phyloP scores from a whole-genome alignment of 2,113 vertebrate species.

The Regulus satrapa region DNA sequence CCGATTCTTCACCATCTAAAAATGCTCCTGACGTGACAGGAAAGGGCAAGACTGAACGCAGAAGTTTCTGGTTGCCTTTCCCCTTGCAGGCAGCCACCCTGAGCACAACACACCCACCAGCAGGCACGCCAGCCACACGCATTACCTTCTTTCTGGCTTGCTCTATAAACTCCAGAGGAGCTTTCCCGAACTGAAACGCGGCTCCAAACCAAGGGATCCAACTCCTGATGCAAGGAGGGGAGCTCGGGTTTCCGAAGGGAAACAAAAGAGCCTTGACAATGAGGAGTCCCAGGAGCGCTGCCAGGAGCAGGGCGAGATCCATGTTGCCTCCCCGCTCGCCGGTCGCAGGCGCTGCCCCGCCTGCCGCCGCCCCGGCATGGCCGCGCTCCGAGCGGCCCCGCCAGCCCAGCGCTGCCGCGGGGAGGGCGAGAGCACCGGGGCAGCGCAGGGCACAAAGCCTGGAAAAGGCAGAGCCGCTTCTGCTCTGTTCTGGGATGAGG shows the following conservation, averaged over 20 bases:
- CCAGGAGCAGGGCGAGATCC: not conserved
- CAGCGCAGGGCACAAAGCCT: not conserved
- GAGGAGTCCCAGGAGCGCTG: constrained; percentile 39
- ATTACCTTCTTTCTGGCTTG: constrained; percentile 75
- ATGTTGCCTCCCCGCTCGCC: not conserved
- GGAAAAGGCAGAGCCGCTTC: not conserved
- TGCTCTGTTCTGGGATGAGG: not conserved
- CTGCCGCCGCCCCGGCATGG: not conserved
- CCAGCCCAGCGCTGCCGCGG: not conserved
- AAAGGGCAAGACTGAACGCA: not conserved
- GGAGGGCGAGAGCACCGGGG: not conserved
- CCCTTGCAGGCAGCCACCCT: not conserved
- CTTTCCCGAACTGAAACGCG: constrained; percentile 75
- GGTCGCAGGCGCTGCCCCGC: not conserved
- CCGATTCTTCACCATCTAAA: not conserved
- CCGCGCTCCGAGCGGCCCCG: not conserved
- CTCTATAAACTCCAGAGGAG: constrained; percentile 79
- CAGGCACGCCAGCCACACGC: not conserved
- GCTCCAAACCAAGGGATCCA: constrained; percentile 85
- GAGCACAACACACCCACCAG: not conserved
- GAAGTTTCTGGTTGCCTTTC: not conserved
- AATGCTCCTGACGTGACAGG: not conserved
- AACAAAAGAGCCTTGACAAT: constrained; percentile 35
- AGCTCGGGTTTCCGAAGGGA: not conserved
- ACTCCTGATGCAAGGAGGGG: constrained; percentile 75